Percentiles rank a stretch among this genome's conserved stretches.
Conservation (phyloP, 2,113 vertebrate species). For the Lipophrys pholis region DNA sequence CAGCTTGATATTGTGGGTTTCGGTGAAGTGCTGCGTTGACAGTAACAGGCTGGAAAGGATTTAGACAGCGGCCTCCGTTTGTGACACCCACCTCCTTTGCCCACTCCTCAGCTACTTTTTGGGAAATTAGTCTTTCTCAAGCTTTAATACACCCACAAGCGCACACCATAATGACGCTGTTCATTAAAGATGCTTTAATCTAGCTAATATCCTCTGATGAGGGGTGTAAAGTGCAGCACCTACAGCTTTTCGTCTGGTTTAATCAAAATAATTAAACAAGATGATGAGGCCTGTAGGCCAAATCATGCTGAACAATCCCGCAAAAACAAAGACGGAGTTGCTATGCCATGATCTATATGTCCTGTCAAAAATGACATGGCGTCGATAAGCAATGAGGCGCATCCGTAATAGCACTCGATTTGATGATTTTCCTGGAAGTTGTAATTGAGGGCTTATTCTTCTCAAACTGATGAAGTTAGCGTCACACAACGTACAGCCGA, state of each 20-base stretch:
- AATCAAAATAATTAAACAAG: constrained; percentile 32
- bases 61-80: constrained; percentile 36
- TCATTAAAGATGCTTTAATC: constrained; percentile 27
- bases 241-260: neutral
- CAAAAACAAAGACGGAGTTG: constrained; percentile 8
- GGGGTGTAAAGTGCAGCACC: constrained; percentile 12
- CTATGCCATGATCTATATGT: constrained; percentile 15
- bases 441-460: constrained; percentile 9
- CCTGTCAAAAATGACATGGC: constrained; percentile 6
- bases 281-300: constrained; percentile 9
- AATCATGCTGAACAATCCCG: neutral
- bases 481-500: neutral
- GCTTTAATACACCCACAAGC: constrained; percentile 2
- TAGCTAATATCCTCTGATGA: constrained; percentile 20
- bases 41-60: constrained; percentile 46
- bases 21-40: constrained; percentile 58
- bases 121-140: neutral
- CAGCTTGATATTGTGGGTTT: constrained; percentile 30
- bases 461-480: constrained; percentile 5
- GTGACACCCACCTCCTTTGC: constrained; percentile 32
- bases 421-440: constrained; percentile 5
- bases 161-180: constrained; percentile 13
- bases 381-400: constrained; percentile 4
- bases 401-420: neutral
- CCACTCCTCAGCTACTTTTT: constrained; percentile 1